A percentile compares a stretch with the other conserved stretches of the same genome.
Conservation (phyloP, 2,113 vertebrate genomes). For the Danio rerio region GRCz12tu NC_133187.1:36580501-36581000, state of each 20-base stretch:
- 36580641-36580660: conserved; percentile 1
- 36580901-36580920: not conserved
- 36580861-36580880: not conserved
- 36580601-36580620: conserved; percentile 34
- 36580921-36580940: not conserved
- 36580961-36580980: conserved; percentile 4
- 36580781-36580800: conserved; percentile 6
- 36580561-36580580: conserved; percentile 75
- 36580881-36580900: not conserved
- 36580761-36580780: conserved; percentile 20
- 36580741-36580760: not conserved
- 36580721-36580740: no score
- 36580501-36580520: conserved; percentile 72
- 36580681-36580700: no score
- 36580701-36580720: no score
- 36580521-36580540: conserved; percentile 82
- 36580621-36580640: no score
- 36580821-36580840: conserved; percentile 8
- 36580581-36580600: conserved; percentile 51
- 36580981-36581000: not conserved
- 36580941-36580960: not conserved
- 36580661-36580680: conserved; percentile 48
- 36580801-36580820: conserved; percentile 16
- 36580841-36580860: not conserved
- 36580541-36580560: conserved; percentile 77